Evolutionary conservation across 2,888 invertebrate species (phyloP).

Genomic region (Cryptocheilus praepositus): DNA sequence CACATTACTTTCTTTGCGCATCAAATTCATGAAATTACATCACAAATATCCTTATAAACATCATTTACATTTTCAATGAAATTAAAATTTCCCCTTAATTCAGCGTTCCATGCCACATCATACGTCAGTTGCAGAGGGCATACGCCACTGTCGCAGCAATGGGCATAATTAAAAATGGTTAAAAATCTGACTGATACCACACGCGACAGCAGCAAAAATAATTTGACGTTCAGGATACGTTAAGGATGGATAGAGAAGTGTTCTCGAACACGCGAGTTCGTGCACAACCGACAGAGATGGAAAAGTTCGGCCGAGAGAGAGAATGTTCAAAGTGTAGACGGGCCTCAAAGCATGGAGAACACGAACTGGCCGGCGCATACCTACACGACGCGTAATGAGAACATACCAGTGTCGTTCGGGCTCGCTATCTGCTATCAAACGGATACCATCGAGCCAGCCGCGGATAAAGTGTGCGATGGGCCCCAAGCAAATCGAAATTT

Average conservation of each 20-base stretch:
- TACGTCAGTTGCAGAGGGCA: no score
- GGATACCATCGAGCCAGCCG: slow-evolving; percentile 61
- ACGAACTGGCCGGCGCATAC: slow-evolving; percentile 68
- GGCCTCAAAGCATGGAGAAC: slow-evolving; percentile 52
- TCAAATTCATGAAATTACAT: no score
- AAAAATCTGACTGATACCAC: no score
- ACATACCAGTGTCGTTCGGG: slow-evolving; percentile 71
- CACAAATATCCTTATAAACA: no score
- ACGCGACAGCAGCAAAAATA: no score
- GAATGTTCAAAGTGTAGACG: slow-evolving; percentile 35
- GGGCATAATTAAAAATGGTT: no score
- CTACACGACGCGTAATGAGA: slow-evolving; percentile 74
- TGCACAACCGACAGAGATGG: slow-evolving; percentile 1
- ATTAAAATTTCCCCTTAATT: no score
- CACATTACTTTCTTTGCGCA: no score
- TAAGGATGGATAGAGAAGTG: not conserved
- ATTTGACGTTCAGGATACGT: no score
- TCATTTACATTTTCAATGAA: no score
- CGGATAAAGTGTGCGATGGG: slow-evolving; percentile 48
- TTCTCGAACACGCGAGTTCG: not conserved
- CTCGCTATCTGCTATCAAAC: slow-evolving; percentile 69
- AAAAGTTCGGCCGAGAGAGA: not conserved
- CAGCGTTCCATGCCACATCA: no score
- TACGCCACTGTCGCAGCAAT: no score
- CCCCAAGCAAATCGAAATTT: slow-evolving; percentile 43